phyloP scores from a whole-genome alignment of 1,140 invertebrate genomes.

The Drosophila kurseongensis region DNA sequence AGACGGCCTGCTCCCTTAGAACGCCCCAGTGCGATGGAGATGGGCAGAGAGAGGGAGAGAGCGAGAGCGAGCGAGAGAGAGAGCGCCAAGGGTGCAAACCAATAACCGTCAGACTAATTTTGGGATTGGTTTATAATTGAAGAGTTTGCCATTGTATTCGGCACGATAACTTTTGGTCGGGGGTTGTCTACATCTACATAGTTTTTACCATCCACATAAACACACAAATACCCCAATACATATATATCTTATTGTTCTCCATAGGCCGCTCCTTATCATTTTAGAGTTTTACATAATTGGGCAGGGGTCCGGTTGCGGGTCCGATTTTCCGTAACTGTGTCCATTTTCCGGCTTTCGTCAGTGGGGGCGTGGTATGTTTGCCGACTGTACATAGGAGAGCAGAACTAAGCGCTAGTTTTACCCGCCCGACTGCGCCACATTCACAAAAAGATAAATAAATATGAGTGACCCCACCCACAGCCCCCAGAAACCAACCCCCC shows the following conservation, averaged over 20 bases:
- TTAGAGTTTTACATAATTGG: conserved; percentile 81
- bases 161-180: conserved; percentile 12
- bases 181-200: conserved; percentile 36
- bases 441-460: conserved; percentile 79
- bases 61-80: conserved; percentile 9
- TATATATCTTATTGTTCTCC: conserved; percentile 21
- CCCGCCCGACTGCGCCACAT: conserved; percentile 66
- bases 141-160: conserved; percentile 81
- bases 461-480: conserved; percentile 62
- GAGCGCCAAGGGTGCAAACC: conserved; percentile 76
- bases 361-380: conserved; percentile 64
- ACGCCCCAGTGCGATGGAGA: conserved; percentile 18
- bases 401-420: conserved; percentile 54
- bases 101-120: conserved; percentile 84
- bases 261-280: conserved; percentile 66
- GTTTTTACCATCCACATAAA: conserved; percentile 37
- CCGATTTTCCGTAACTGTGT: conserved; percentile 12
- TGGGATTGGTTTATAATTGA: conserved; percentile 84
- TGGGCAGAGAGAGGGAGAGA: conserved; percentile 11
- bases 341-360: conserved; percentile 30
- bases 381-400: conserved; percentile 39
- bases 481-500: neutral
- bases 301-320: conserved; percentile 15
- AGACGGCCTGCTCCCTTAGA: conserved; percentile 24
- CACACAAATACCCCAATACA: conserved; percentile 2